Evolutionary conservation across 2,797 vertebrate genomes (phyloP), one percentile per base, ranked within the genome.

Genomic region (Sebastes trivittatus): DNA sequence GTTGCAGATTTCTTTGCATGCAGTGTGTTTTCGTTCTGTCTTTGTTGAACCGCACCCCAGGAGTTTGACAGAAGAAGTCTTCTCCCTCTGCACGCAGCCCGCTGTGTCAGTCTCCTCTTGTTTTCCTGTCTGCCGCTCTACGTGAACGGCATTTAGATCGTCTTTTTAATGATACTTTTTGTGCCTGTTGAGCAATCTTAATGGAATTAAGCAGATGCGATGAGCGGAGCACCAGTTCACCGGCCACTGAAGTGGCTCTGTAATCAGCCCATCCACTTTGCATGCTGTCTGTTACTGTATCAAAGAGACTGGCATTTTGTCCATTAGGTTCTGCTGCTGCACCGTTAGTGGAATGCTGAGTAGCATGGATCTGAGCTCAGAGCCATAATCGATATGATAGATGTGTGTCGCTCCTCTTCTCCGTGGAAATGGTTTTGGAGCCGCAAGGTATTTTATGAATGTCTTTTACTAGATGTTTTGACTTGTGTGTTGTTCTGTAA

Each of bases 151-250:
- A 60, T 90, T 85, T 34, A 66, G 74, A 62, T 74, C 16, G 4
- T 61, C 72, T 79, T 75, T 83, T 80, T 84, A 64, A 83, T 62
- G 13, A 73, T 49, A 56, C 18, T 29, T 77, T 70, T 73, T 64
- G 25, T 70, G 52, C 34, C 64, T 49, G 38, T 29, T 22, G 59
- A 87, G 66, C 11, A 68, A 87, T 84, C 78, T 76, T 92, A 86
- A 91, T 89, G 83, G 75, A 91, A 83, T 90, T 82, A 87, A 87
- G 87, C 85, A 76, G 81, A 85, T 85, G 84, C 75, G 83, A 91
- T 88, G 84, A 89, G 82, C 78, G 62, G 72, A 75, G 83, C 65
- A 62, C 69, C 38, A n/a, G 70, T 54, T 92, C 81, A 94, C 89
- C 30, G 71, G 73, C 54, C 64, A 18, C 76, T 91, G 79, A 91